Base-by-base conservation (phyloP, 1,140 invertebrate species). In the Araneus ventricosus region DNA sequence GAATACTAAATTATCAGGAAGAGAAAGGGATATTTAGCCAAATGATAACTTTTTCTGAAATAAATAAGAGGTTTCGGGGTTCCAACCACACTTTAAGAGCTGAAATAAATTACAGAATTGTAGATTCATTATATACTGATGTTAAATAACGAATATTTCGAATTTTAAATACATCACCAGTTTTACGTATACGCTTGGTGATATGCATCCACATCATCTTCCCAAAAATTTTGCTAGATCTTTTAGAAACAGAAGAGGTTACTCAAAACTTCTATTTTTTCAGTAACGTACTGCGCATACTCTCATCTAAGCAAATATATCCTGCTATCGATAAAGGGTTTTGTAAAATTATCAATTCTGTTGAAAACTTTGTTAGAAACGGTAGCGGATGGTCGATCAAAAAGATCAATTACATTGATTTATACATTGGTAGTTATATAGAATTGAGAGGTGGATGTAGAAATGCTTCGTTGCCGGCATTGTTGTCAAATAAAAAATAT, bases 401-500 rank as follows among this genome's bases (percentile, higher is more conserved):
- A 59, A 30, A 86, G 24, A 57, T 92, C 22, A 37, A 37, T 24
- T 85, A 30, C 27, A 27, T 92, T 8, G 80, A 92, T 75, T 22
- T 92, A n/a, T 82, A 92, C 24, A 30, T 92, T 17, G 90, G 90
- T 6, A 85, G 34, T 37, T 92, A 92, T 92, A 6, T 22, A 27
- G 20, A 63, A 41, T 20, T 45, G 27, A 67, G 82, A 24, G 80
- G 82, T 0, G 90, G 82, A 20, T 86, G 90, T 34, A 37, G 3
- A 57, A 30, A 34, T 37, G 34, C 84, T 14, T 27, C 4, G 17
- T 39, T 86, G 30, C 82, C 59, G 2, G 0, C 17, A 52, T 67
- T 45, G 2, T 57, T 92, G 14, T 24, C 8, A 70, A 86, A 85
- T 57, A 92, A 86, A 85, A 91, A 91, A 41, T 22, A 4, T 45